Percentiles rank a stretch among this genome's conserved stretches.
phyloP scores from a whole-genome alignment of 2,113 vertebrate genomes.

The Cygnus buccinator region DNA sequence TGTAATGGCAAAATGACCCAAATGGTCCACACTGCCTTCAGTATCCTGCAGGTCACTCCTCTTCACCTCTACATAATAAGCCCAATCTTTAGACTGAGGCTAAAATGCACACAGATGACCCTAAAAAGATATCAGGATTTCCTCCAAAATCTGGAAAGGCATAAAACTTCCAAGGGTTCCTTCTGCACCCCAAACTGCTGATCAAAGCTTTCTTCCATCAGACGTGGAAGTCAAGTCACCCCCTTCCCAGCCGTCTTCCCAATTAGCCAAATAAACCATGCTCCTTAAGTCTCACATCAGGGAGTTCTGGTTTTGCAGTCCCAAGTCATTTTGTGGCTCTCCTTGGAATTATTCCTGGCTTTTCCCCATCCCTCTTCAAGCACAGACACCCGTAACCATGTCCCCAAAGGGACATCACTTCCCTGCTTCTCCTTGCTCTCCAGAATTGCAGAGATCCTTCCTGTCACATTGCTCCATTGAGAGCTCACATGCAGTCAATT shows the following conservation, averaged over 20 bases:
- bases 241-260: background rate
- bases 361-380: background rate
- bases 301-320: background rate
- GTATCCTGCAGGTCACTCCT: background rate
- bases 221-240: background rate
- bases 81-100: background rate
- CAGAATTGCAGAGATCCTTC: background rate
- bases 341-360: background rate
- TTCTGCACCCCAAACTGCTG: background rate
- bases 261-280: background rate
- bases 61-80: background rate
- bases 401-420: background rate
- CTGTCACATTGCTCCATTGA: background rate
- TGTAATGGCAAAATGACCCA: background rate
- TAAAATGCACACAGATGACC: background rate
- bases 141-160: background rate
- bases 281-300: background rate
- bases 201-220: background rate
- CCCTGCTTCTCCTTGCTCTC: background rate
- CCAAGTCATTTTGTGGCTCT: background rate
- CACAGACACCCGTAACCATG: background rate
- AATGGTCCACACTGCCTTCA: background rate
- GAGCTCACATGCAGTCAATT: accelerated
- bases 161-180: background rate
- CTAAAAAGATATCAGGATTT: background rate